phyloP scores from a whole-genome alignment of 2,113 vertebrate genomes.

The Seriola aureovittata region DNA sequence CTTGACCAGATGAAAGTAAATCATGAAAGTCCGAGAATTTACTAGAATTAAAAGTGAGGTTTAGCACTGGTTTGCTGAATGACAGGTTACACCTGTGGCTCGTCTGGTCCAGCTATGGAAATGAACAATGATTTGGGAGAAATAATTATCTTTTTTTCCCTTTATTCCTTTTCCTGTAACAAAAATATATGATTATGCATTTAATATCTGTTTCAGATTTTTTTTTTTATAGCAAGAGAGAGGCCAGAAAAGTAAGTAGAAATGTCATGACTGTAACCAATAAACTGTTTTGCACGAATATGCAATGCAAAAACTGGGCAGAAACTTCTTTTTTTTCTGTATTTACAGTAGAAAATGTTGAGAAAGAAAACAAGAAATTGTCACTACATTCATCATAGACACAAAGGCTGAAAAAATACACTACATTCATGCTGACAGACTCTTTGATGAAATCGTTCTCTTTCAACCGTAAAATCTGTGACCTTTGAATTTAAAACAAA shows the following conservation, averaged over 20 bases:
- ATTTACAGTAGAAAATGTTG: neutral
- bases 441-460: neutral
- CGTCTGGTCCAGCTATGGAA: neutral
- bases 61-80: neutral
- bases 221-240: too few species aligned
- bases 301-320: neutral
- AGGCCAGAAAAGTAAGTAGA: too few species aligned
- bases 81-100: too few species aligned
- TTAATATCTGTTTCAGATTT: too few species aligned
- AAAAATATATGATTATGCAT: too few species aligned
- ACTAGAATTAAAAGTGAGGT: neutral
- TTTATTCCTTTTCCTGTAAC: too few species aligned
- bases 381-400: neutral
- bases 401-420: neutral
- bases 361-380: neutral
- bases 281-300: slow-evolving; percentile 12
- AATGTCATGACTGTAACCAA: neutral
- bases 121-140: neutral
- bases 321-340: neutral
- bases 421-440: neutral
- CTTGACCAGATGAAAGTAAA: neutral
- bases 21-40: neutral
- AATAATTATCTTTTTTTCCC: too few species aligned
- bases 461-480: slow-evolving; percentile 25
- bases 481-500: slow-evolving; percentile 33